Evolutionary conservation across 2,797 vertebrate genomes (phyloP).

Genomic region (Champsocephalus esox): DNA sequence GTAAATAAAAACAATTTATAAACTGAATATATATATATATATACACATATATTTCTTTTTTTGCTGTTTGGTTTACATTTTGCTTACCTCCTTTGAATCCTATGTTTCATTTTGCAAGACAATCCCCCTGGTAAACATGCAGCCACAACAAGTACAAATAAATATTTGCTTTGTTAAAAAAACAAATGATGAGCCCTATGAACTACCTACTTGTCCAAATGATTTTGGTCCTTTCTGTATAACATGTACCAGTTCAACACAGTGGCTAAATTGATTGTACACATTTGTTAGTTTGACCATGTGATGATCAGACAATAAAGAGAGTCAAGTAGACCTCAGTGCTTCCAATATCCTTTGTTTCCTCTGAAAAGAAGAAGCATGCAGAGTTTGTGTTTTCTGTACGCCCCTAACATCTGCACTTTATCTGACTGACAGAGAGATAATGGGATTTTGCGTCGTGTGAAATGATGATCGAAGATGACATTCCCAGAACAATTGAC

Average conservation of each 20-base stretch:
- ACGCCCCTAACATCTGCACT: background rate
- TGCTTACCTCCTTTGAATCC: background rate
- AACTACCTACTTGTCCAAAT: background rate
- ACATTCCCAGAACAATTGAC: no score
- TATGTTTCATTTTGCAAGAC: background rate
- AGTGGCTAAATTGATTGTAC: conserved; percentile 1
- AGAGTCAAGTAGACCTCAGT: conserved; percentile 6
- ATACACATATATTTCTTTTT: background rate
- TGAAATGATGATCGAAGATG: background rate
- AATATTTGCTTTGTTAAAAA: background rate
- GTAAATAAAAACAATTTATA: background rate
- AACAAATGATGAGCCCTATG: background rate
- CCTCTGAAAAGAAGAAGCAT: background rate
- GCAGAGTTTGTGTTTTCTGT: background rate
- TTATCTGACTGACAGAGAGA: background rate
- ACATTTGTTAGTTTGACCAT: conserved; percentile 23
- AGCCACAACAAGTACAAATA: background rate
- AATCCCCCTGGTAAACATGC: background rate
- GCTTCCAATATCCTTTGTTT: background rate
- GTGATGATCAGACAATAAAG: conserved; percentile 37
- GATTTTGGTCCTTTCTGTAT: background rate
- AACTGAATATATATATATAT: background rate
- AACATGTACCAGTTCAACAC: background rate
- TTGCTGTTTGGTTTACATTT: background rate
- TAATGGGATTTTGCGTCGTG: background rate